Conservation (phyloP, 2,113 vertebrate genomes). For the Vimba vimba region DNA sequence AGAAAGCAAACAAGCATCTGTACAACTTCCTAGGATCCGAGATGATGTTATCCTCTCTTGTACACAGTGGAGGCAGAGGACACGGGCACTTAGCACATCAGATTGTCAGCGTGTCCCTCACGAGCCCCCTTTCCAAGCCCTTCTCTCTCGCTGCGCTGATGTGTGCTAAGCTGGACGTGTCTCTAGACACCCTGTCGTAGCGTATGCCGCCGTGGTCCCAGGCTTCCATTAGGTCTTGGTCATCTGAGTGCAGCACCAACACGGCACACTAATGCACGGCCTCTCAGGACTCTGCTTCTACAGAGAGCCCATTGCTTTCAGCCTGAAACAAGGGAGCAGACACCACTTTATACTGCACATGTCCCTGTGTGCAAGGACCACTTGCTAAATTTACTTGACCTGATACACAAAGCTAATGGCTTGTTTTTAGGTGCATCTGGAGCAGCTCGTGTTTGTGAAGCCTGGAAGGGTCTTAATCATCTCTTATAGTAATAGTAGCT, state of each 20-base stretch:
- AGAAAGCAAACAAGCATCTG: not conserved
- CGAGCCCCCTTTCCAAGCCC: not conserved
- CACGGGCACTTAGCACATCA: constrained; percentile 18
- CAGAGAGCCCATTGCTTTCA: constrained; percentile 16
- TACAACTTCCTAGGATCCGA: not conserved
- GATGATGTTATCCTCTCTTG: not conserved
- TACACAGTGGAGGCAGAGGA: not conserved
- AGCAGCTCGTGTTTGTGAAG: not conserved
- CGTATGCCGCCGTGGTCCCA: not conserved
- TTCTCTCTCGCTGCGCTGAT: not conserved
- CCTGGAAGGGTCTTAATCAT: not conserved
- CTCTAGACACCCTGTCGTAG: constrained; percentile 23
- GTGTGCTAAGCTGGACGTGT: constrained; percentile 7
- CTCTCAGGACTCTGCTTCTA: constrained; percentile 21
- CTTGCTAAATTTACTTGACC: constrained; percentile 33
- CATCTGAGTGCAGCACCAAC: not conserved
- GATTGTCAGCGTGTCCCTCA: not conserved
- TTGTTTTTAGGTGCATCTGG: constrained; percentile 11
- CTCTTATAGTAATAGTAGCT: not conserved
- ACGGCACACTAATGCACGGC: constrained; percentile 20
- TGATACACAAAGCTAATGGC: not conserved
- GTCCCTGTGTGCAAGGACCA: not conserved
- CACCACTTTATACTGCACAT: not conserved
- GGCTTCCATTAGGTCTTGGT: constrained; percentile 37
- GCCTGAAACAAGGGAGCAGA: constrained; percentile 15